Evolutionary conservation across 2,888 invertebrate genomes (phyloP).

Genomic region (Cotesia congregata): DNA sequence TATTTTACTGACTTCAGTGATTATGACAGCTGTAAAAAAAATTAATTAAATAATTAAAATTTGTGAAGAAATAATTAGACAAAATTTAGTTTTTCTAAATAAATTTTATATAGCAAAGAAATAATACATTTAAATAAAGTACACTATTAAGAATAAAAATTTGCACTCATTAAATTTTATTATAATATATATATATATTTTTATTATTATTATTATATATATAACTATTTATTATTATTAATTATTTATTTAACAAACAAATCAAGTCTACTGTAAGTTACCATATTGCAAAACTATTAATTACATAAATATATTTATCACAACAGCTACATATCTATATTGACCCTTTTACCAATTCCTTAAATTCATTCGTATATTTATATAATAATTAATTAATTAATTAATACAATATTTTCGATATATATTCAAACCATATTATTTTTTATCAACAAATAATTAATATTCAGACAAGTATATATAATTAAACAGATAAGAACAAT

Average conservation of each 20-base stretch:
- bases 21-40: too few relatives aligned
- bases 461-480: background rate
- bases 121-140: conserved; percentile 20
- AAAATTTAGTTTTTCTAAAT: conserved; percentile 8
- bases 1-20: too few relatives aligned
- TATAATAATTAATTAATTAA: background rate
- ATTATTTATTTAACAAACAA: conserved; percentile 5
- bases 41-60: too few relatives aligned
- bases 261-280: background rate
- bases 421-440: background rate
- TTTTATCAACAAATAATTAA: background rate
- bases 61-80: too few relatives aligned
- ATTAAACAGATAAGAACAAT: conserved; percentile 2
- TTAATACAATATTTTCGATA: too few relatives aligned
- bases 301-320: conserved; percentile 21
- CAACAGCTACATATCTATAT: conserved; percentile 53
- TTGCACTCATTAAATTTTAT: conserved; percentile 10
- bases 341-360: conserved; percentile 57
- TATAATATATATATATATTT: background rate
- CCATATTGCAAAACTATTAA: conserved; percentile 26
- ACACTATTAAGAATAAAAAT: conserved; percentile 15
- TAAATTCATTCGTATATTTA: conserved; percentile 33
- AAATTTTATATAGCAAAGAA: conserved; percentile 26
- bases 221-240: background rate
- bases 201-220: background rate